Conservation (phyloP, 2,797 vertebrate species). For the Lagodon rhomboides region DNA sequence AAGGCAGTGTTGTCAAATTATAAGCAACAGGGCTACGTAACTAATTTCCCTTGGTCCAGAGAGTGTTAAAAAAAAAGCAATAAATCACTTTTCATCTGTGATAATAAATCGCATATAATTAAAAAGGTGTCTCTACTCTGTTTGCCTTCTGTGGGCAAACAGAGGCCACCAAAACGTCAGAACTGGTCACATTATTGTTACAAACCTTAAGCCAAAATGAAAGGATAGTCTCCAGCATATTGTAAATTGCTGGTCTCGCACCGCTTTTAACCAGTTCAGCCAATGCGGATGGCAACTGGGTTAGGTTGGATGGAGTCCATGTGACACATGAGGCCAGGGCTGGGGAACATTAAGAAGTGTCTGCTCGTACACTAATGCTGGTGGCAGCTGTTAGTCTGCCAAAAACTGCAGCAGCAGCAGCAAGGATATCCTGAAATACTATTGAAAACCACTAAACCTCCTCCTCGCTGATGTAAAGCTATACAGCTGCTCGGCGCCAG, state of each 20-base stretch:
- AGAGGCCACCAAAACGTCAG: constrained; percentile 55
- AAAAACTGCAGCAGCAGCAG: constrained; percentile 81
- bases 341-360: constrained; percentile 82
- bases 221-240: constrained; percentile 43
- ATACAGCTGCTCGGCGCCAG: constrained; percentile 83
- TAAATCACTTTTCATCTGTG: constrained; percentile 81
- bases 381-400: constrained; percentile 82
- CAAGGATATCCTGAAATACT: constrained; percentile 86
- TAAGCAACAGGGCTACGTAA: constrained; percentile 84
- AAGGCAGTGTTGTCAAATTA: constrained; percentile 84
- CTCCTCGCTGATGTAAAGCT: constrained; percentile 80
- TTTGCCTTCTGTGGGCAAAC: constrained; percentile 68
- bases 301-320: constrained; percentile 79
- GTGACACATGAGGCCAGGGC: constrained; percentile 82
- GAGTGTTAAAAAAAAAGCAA: constrained; percentile 73
- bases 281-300: constrained; percentile 64
- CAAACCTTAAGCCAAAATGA: constrained; percentile 69
- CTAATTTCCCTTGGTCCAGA: constrained; percentile 84
- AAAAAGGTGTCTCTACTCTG: constrained; percentile 73
- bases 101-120: constrained; percentile 81
- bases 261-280: constrained; percentile 65
- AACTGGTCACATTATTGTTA: constrained; percentile 59
- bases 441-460: constrained; percentile 86
- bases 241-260: constrained; percentile 69
- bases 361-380: constrained; percentile 80